Conservation (phyloP, 2,113 vertebrate genomes). For the Calonectris borealis region DNA sequence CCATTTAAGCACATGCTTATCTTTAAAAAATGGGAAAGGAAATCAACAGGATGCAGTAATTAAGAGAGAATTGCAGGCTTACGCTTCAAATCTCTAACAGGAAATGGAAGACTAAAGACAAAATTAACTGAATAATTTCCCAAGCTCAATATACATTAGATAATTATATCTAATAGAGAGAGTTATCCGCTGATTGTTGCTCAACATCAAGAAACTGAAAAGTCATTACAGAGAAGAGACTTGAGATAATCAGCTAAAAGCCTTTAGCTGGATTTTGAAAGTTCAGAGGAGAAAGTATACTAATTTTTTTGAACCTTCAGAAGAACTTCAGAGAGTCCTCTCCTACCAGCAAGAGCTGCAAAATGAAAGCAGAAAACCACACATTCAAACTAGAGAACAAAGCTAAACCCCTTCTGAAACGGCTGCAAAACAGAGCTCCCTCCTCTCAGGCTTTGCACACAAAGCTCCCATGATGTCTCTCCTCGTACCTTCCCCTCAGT, state of each 20-base stretch:
- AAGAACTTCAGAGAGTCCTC: not conserved
- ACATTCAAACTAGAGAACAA: not conserved
- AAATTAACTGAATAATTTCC: conserved; percentile 45
- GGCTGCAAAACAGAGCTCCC: not conserved
- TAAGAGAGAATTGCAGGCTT: conserved; percentile 30
- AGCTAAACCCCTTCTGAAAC: not conserved
- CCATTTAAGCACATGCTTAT: not conserved
- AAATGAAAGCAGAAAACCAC: not conserved
- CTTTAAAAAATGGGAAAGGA: not conserved
- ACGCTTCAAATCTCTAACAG: conserved; percentile 2
- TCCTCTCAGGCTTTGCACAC: not conserved
- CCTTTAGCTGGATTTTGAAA: conserved; percentile 14
- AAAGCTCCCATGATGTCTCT: accelerated
- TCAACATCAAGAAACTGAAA: conserved; percentile 30
- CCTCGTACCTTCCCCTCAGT: accelerated
- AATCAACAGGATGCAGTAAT: conserved; percentile 41
- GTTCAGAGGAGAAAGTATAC: conserved; percentile 15
- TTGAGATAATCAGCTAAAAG: conserved; percentile 22
- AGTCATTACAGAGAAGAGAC: conserved; percentile 34
- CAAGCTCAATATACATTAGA: conserved; percentile 32
- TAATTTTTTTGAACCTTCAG: not conserved
- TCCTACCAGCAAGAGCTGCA: not conserved
- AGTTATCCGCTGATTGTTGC: conserved; percentile 32
- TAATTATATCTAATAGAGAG: conserved; percentile 32
- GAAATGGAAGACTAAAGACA: conserved; percentile 53